Conservation (phyloP, 2,888 invertebrate species). For the Agrotis ipsilon region DNA sequence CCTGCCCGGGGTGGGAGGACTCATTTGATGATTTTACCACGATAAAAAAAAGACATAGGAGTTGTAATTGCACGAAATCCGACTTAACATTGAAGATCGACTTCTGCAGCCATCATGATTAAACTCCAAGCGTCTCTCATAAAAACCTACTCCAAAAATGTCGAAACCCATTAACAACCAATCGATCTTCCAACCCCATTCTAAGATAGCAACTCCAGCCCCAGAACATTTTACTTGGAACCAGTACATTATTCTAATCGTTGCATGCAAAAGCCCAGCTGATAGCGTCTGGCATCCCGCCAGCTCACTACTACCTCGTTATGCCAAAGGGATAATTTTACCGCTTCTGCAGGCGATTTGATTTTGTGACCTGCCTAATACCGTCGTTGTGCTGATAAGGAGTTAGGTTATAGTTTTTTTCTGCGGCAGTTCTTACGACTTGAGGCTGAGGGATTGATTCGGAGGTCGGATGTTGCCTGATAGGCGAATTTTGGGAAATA, state of each 20-base stretch:
- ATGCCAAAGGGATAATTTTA: conserved; percentile 72
- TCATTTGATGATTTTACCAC: too few relatives aligned
- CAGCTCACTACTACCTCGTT: conserved; percentile 67
- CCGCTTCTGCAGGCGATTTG: conserved; percentile 74
- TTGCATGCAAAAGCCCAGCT: conserved; percentile 63
- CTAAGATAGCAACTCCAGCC: conserved; percentile 41
- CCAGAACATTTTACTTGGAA: conserved; percentile 64
- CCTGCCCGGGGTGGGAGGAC: too few relatives aligned
- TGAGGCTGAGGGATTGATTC: conserved; percentile 35
- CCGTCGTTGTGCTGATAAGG: conserved; percentile 69
- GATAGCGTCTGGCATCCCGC: conserved; percentile 71
- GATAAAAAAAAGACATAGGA: too few relatives aligned
- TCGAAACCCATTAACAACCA: conserved; percentile 10
- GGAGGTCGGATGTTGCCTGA: neutral
- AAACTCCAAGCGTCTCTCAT: too few relatives aligned
- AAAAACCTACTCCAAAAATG: neutral
- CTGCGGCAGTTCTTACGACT: conserved; percentile 33
- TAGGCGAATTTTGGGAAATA: conserved; percentile 5
- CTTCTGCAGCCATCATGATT: too few relatives aligned
- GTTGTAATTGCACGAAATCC: too few relatives aligned
- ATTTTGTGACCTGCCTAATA: conserved; percentile 76
- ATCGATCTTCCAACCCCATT: conserved; percentile 33
- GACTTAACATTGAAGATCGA: too few relatives aligned
- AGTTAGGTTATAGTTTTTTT: conserved; percentile 68
- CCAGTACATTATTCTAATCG: conserved; percentile 74